Evolutionary conservation across 2,888 invertebrate genomes (phyloP).

Genomic region (Dinocampus coccinellae): DNA sequence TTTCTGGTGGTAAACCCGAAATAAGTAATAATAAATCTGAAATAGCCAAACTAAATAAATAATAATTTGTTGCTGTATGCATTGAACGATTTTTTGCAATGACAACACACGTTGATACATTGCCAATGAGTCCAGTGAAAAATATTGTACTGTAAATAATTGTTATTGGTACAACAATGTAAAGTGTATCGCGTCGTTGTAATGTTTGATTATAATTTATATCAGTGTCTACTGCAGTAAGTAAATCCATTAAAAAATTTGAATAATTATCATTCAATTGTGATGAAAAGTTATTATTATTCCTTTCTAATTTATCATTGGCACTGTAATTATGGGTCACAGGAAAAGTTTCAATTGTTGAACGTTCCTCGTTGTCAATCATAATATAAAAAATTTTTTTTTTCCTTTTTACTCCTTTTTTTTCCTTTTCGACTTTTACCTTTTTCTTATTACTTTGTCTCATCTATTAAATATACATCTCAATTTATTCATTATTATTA

Average conservation of each 20-base stretch:
- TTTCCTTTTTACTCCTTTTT: not conserved
- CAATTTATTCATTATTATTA: too few species aligned
- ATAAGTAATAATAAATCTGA: constrained; percentile 82
- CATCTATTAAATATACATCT: too few species aligned
- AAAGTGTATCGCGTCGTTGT: constrained; percentile 71
- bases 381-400: not conserved
- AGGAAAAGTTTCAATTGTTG: constrained; percentile 36
- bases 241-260: constrained; percentile 26
- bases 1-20: constrained; percentile 85
- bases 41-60: constrained; percentile 83
- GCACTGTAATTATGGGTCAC: not conserved
- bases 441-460: not conserved
- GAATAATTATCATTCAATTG: constrained; percentile 40
- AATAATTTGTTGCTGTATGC: constrained; percentile 89
- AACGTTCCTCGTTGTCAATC: constrained; percentile 34
- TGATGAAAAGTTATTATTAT: not conserved
- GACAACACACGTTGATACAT: constrained; percentile 84
- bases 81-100: constrained; percentile 82
- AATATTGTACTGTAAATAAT: constrained; percentile 79
- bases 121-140: constrained; percentile 82
- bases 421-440: not conserved
- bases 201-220: constrained; percentile 21
- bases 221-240: constrained; percentile 30
- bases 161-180: constrained; percentile 77
- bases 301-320: not conserved